These are phyloP conservation scores for Drosophila sucinea DNA, from an alignment of 1,140 invertebrate genomes.

Conservation along the genomic window DNA sequence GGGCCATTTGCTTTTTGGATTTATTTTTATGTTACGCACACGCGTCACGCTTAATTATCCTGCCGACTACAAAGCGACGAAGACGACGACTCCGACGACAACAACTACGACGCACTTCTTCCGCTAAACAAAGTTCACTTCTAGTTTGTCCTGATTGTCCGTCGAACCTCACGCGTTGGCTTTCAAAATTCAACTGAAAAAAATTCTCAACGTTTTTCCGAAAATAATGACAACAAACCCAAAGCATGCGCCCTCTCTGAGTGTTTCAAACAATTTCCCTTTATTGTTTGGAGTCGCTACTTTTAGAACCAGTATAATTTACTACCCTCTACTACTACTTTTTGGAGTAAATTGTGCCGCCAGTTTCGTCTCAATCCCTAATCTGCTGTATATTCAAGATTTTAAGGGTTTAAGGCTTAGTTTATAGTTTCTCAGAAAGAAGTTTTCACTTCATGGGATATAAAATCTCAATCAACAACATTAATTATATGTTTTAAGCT, in stretches of 20 bases:
- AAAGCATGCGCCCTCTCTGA: slow-evolving; percentile 22
- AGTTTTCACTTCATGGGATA: no score
- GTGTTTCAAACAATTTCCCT: slow-evolving; percentile 40
- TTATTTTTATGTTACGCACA: slow-evolving; percentile 79
- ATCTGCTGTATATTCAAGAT: no score
- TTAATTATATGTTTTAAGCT: no score
- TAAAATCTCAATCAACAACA: no score
- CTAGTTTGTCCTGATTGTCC: not conserved
- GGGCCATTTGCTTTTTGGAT: slow-evolving; percentile 64
- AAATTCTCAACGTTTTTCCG: not conserved
- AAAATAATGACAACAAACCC: slow-evolving; percentile 1
- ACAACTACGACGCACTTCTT: not conserved
- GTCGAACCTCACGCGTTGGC: slow-evolving; percentile 57
- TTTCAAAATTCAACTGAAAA: slow-evolving; percentile 49
- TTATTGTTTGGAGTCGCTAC: slow-evolving; percentile 25
- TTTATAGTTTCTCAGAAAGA: no score
- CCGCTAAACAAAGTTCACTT: not conserved
- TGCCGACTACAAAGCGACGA: slow-evolving; percentile 36
- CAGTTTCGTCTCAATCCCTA: no score
- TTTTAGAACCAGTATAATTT: slow-evolving; percentile 11
- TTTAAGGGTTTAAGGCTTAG: no score
- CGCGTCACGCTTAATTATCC: slow-evolving; percentile 79
- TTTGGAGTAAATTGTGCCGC: not conserved
- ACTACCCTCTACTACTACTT: slow-evolving; percentile 9
- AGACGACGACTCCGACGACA: slow-evolving; percentile 16